Evolutionary conservation across 1,140 invertebrate genomes (phyloP).

Genomic region (Diabrotica virgifera): DNA sequence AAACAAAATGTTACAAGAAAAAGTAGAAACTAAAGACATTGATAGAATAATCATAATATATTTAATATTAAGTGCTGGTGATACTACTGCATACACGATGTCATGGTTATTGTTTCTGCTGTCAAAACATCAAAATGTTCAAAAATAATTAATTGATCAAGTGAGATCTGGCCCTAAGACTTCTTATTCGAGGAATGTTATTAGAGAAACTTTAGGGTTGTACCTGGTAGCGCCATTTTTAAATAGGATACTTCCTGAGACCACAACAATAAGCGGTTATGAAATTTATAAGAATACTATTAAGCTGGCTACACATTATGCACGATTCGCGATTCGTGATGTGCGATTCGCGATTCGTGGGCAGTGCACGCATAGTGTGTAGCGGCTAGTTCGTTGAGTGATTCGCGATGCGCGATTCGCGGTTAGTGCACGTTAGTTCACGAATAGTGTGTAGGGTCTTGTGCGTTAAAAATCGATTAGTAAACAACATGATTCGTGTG

Average conservation of each 20-base stretch:
- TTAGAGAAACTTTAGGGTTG: slow-evolving; percentile 79
- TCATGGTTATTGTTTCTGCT: slow-evolving; percentile 79
- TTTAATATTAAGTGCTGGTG: slow-evolving; percentile 83
- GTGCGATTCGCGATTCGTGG: too few species aligned
- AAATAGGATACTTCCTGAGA: slow-evolving; percentile 66
- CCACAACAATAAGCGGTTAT: slow-evolving; percentile 62
- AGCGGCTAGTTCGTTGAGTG: too few species aligned
- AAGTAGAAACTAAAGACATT: slow-evolving; percentile 59
- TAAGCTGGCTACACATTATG: too few species aligned
- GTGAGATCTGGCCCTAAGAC: slow-evolving; percentile 31
- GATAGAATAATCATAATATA: slow-evolving; percentile 75
- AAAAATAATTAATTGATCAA: slow-evolving; percentile 56
- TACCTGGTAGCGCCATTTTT: slow-evolving; percentile 86
- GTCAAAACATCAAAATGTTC: slow-evolving; percentile 59
- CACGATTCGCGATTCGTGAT: too few species aligned
- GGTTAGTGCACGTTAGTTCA: too few species aligned
- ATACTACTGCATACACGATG: slow-evolving; percentile 84
- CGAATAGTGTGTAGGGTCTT: too few species aligned
- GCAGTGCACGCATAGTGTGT: too few species aligned
- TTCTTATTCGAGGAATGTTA: slow-evolving; percentile 58
- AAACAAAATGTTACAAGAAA: slow-evolving; percentile 57
- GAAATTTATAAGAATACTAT: slow-evolving; percentile 64
- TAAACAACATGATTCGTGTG: too few species aligned
- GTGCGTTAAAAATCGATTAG: too few species aligned
- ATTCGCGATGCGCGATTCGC: too few species aligned